phyloP scores from a whole-genome alignment of 2,888 invertebrate species.

The Synanthedon myopaeformis region DNA sequence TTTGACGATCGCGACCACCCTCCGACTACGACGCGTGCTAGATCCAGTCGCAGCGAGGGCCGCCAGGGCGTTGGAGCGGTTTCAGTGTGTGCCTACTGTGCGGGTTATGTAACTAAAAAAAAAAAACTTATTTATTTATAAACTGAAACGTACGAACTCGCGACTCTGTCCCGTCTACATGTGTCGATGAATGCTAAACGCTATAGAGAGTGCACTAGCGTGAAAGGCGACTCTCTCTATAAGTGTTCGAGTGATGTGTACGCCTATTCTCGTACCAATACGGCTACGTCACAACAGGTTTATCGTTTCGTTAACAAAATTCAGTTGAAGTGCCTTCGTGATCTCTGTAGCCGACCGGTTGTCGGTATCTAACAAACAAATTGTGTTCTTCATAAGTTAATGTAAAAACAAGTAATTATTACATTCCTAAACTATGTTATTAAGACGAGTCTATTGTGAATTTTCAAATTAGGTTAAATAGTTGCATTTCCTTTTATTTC shows the following conservation, averaged over 20 bases:
- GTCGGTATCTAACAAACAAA: conserved; percentile 4
- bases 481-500: neutral
- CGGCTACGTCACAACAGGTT: conserved; percentile 46
- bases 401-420: neutral
- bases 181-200: conserved; percentile 17
- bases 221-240: conserved; percentile 7
- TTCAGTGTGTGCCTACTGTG: conserved; percentile 45
- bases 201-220: conserved; percentile 2
- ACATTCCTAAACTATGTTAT: conserved; percentile 13
- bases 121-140: conserved; percentile 63
- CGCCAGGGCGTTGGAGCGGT: conserved; percentile 62
- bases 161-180: conserved; percentile 13
- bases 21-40: conserved; percentile 60
- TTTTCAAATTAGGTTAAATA: conserved; percentile 2
- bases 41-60: conserved; percentile 63
- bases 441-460: conserved; percentile 17
- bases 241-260: conserved; percentile 58
- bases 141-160: conserved; percentile 40
- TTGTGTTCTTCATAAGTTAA: neutral
- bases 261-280: conserved; percentile 50
- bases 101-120: conserved; percentile 64
- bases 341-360: conserved; percentile 10
- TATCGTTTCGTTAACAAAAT: conserved; percentile 45
- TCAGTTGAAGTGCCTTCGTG: conserved; percentile 19
- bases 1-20: conserved; percentile 62